Conservation (phyloP, 2,797 vertebrate species). For the Lithobates pipiens region DNA sequence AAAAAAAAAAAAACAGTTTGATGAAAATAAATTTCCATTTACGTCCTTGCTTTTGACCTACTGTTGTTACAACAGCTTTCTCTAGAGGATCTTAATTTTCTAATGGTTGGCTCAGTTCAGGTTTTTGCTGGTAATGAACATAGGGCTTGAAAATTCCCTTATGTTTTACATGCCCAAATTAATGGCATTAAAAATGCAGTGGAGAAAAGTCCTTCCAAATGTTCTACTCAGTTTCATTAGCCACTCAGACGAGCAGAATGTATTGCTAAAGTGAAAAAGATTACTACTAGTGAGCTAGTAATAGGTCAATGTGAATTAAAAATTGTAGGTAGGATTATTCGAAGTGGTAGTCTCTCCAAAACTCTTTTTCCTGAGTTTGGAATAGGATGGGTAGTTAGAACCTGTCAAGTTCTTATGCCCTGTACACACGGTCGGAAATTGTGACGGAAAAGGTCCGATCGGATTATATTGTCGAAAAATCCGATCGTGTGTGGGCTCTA, state of each 20-base stretch:
- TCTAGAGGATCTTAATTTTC: not conserved
- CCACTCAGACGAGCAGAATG: not conserved
- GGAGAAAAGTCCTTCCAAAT: not conserved
- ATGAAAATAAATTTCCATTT: not conserved
- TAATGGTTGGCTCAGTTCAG: not conserved
- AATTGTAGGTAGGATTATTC: too few species aligned
- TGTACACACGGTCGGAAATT: too few species aligned
- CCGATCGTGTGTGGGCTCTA: too few species aligned
- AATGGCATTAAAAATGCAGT: not conserved
- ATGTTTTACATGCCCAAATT: not conserved
- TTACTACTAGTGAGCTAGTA: not conserved
- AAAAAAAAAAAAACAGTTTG: too few species aligned
- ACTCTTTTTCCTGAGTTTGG: too few species aligned
- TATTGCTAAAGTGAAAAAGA: not conserved
- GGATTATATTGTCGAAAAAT: too few species aligned
- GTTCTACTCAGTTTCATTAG: not conserved
- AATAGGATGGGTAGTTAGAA: too few species aligned
- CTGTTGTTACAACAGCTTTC: not conserved
- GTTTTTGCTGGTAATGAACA: not conserved
- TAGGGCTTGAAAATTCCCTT: not conserved
- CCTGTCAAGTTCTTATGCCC: too few species aligned
- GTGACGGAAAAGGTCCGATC: too few species aligned
- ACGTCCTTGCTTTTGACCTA: not conserved
- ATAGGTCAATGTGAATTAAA: not conserved
- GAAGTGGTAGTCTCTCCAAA: too few species aligned